Base-by-base conservation (phyloP, 1,140 invertebrate genomes). In the Drosophila suzukii region DNA sequence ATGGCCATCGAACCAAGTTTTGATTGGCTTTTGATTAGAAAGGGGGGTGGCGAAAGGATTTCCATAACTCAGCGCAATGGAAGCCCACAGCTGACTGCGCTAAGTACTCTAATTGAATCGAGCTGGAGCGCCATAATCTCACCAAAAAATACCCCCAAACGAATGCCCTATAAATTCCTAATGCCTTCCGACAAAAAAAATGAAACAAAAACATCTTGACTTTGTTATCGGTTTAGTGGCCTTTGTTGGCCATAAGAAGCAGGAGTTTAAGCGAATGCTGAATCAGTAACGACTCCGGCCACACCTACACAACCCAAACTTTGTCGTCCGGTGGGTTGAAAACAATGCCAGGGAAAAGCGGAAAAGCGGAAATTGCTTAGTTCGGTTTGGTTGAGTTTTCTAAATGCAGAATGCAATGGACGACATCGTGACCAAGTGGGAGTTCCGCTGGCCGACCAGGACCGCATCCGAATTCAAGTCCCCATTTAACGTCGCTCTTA, bases 1-100 rank as follows among this genome's bases (percentile, higher is more conserved):
- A 60, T 67, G 67, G 46, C 65, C 70, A 65, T 59, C 46, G 60
- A 78, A 57, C 55, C 51, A 54, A 51, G 39, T 62, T 83, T 89
- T 66, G 75, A 83, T 74, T 88, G 67, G 30, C 43, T 67, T 76
- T 79, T 76, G 78, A 86, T 86, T 78, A 79, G 60, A 81, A 60
- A 53, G 47, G 65, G 57, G 46, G 8, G 17, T 38, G 13, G 53
- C 57, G 57, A 78, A 82, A 61, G 73, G 81, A 63, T 85, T 54
- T 63, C 66, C 83, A 81, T 85, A 80, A 71, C 65, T 81, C 67
- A 61, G 49, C 34, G 41, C 44, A 36, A 36, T 12, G 57, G 20
- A 32, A n/a, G 32, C 41, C 0, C 43, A n/a, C n/a, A 43, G 8
- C 43, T 47, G 57, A 36, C 71, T 55, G 38, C 72, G 60, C 65